A percentile compares a stretch with the other conserved stretches of the same genome.
phyloP scores from a whole-genome alignment of 2,797 vertebrate genomes.

The Anomalospiza imberbis region DNA sequence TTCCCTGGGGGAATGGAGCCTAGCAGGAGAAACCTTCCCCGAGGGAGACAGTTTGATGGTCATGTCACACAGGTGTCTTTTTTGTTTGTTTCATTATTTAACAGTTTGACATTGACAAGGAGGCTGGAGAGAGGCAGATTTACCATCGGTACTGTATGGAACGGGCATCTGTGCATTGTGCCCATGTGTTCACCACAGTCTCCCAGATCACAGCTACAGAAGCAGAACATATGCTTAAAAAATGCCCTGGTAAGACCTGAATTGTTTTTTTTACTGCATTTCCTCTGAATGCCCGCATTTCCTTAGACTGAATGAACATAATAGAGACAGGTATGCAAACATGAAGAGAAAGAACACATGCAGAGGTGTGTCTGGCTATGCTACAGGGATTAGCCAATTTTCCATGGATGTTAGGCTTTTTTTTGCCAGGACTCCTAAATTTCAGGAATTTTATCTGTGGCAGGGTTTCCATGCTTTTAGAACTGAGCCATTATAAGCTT shows the following conservation, averaged over 20 bases:
- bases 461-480: not conserved
- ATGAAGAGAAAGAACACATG: not conserved
- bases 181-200: constrained; percentile 93
- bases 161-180: constrained; percentile 88
- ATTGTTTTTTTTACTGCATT: not conserved
- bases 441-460: not conserved
- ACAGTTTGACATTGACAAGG: constrained; percentile 92
- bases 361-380: not conserved
- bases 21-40: not conserved
- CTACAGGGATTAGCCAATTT: not conserved
- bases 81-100: not conserved
- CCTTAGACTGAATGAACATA: not conserved
- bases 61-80: not conserved
- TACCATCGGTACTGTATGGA: constrained; percentile 97
- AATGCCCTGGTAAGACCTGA: constrained; percentile 84
- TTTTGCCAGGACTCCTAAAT: not conserved
- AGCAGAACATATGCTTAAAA: constrained; percentile 91
- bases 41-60: not conserved
- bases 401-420: not conserved
- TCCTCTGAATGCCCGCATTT: not conserved
- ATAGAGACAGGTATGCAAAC: not conserved
- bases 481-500: not conserved
- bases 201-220: constrained; percentile 95
- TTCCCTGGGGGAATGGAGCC: not conserved
- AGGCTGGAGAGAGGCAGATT: constrained; percentile 93